Evolutionary conservation across 2,888 invertebrate genomes (phyloP).

Genomic region (Noctua fimbriata): DNA sequence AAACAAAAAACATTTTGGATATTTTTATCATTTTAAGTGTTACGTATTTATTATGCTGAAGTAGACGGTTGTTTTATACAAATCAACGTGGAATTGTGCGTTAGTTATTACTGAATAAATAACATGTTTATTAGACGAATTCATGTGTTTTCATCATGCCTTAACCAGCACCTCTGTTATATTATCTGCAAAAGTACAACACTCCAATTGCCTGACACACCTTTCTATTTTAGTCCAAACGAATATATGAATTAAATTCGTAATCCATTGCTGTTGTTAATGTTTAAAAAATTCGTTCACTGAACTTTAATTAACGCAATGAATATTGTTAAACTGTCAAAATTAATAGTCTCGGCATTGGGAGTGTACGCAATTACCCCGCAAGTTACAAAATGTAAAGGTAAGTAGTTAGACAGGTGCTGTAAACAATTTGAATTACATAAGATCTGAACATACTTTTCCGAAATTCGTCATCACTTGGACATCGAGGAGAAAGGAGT

Average conservation of each 20-base stretch:
- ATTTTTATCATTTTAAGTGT: slow-evolving; percentile 46
- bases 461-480: background rate
- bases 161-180: background rate
- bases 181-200: background rate
- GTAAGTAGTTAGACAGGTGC: background rate
- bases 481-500: background rate
- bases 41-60: slow-evolving; percentile 55
- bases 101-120: slow-evolving; percentile 52
- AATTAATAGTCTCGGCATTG: background rate
- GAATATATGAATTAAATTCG: background rate
- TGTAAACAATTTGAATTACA: background rate
- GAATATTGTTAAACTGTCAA: background rate
- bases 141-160: slow-evolving; percentile 18
- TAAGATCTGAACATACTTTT: background rate
- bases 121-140: slow-evolving; percentile 49
- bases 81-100: slow-evolving; percentile 28
- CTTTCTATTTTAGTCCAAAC: background rate
- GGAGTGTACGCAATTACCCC: background rate
- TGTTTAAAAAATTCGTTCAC: background rate
- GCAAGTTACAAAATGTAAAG: background rate
- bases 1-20: slow-evolving; percentile 40
- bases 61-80: slow-evolving; percentile 28
- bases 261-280: background rate
- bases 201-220: background rate
- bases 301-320: no score